These are phyloP conservation scores for Drosophila littoralis DNA, from an alignment of 1,140 invertebrate species.

Conservation along the genomic window DNA sequence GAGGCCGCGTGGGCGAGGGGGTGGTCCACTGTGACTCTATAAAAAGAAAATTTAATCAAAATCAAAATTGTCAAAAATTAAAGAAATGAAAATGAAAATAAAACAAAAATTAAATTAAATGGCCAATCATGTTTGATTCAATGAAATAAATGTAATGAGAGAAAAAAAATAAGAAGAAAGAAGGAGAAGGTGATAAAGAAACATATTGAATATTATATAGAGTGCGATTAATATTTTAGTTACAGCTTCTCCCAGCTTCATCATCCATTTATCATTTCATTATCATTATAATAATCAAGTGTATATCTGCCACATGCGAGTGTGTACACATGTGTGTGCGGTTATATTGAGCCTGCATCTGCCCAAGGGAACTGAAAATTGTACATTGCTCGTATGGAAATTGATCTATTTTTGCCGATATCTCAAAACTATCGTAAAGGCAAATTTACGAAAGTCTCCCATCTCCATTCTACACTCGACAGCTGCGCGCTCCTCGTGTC, in stretches of 20 bases:
- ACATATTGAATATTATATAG: slow-evolving; percentile 58
- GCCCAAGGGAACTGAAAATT: too few relatives aligned
- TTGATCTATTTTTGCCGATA: not conserved
- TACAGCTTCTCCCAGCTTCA: slow-evolving; percentile 63
- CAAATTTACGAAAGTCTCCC: slow-evolving; percentile 5
- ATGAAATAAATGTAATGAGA: slow-evolving; percentile 48
- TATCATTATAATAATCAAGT: slow-evolving; percentile 31
- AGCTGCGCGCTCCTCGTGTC: slow-evolving; percentile 12
- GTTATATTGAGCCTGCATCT: not conserved
- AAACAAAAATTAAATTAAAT: slow-evolving; percentile 53
- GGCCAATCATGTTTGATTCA: slow-evolving; percentile 64
- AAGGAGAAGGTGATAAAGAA: slow-evolving; percentile 56
- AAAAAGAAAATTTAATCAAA: slow-evolving; percentile 83
- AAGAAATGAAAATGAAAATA: slow-evolving; percentile 53
- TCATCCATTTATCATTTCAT: slow-evolving; percentile 39
- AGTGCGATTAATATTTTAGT: slow-evolving; percentile 82
- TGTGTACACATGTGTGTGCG: slow-evolving; percentile 1
- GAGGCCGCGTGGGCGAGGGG: slow-evolving; percentile 85
- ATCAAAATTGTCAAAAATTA: slow-evolving; percentile 49
- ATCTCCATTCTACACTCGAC: not conserved
- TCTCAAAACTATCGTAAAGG: not conserved
- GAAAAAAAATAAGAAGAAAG: slow-evolving; percentile 32
- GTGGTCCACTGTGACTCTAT: slow-evolving; percentile 85
- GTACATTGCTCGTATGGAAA: not conserved
- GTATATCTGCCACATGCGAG: slow-evolving; percentile 36